Conservation (phyloP, 2,797 vertebrate genomes). For the Florisuga fusca region DNA sequence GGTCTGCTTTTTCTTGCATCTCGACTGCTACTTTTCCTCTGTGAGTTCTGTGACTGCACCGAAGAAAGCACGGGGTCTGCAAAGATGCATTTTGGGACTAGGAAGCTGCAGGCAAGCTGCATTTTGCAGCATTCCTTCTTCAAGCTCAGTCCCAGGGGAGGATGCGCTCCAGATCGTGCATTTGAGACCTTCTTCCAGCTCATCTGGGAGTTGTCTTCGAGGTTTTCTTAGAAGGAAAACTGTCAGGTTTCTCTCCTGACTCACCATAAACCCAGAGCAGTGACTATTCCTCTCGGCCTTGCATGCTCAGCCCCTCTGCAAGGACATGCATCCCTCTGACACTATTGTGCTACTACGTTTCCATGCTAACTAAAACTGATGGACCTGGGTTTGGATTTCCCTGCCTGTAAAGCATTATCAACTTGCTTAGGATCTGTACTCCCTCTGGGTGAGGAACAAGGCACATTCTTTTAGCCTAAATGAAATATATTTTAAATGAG, state of each 20-base stretch:
- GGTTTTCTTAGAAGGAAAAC: neutral
- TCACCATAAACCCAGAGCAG: neutral
- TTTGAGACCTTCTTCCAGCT: neutral
- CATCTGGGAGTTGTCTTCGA: neutral
- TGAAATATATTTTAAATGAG: neutral
- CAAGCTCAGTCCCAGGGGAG: neutral
- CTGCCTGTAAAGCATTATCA: neutral
- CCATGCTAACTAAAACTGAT: neutral
- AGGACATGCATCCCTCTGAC: neutral
- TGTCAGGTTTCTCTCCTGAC: neutral
- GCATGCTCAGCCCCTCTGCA: neutral
- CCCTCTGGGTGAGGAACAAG: neutral
- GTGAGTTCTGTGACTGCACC: accelerated
- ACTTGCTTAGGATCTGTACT: neutral
- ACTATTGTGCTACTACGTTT: neutral
- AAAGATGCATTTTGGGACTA: neutral
- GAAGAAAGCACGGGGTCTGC: accelerated
- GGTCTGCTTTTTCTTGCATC: neutral
- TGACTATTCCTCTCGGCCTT: neutral
- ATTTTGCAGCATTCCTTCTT: neutral
- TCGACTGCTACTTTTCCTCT: neutral
- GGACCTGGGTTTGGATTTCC: neutral
- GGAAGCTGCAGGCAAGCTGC: neutral
- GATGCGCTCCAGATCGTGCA: neutral
- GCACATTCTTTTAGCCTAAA: neutral